Percentiles rank a stretch among this genome's conserved stretches.
Conservation (phyloP, 1,140 invertebrate species). For the Acyrthosiphon pisum region DNA sequence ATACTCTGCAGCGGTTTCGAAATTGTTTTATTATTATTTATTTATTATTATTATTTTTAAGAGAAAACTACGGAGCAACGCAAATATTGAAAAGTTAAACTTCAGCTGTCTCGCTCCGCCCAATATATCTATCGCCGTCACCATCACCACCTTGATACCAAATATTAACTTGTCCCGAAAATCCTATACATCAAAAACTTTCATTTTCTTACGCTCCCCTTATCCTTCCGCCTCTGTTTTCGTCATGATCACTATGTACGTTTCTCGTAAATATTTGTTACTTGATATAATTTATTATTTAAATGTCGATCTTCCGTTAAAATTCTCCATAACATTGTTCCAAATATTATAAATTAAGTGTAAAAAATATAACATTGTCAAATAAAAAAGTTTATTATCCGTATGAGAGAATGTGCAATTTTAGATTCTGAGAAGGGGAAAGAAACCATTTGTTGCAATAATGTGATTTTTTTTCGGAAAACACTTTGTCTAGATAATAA, state of each 20-base stretch:
- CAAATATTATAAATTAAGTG: neutral
- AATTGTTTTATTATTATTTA: constrained; percentile 37
- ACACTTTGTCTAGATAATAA: constrained; percentile 10
- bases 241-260: neutral
- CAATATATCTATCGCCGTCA: neutral
- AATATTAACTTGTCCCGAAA: constrained; percentile 44
- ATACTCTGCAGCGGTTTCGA: constrained; percentile 7
- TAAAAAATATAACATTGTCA: neutral
- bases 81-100: constrained; percentile 28
- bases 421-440: neutral
- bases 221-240: neutral
- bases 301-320: neutral
- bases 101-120: neutral
- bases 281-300: constrained; percentile 15
- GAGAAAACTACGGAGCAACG: neutral
- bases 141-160: neutral
- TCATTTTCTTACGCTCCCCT: neutral
- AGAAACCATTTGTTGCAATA: constrained; percentile 8
- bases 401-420: neutral
- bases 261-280: neutral
- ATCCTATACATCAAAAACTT: constrained; percentile 30
- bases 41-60: neutral
- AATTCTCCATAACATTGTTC: neutral
- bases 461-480: neutral
- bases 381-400: neutral